Evolutionary conservation across 2,888 invertebrate species (phyloP).

Genomic region (Dynastes maya): DNA sequence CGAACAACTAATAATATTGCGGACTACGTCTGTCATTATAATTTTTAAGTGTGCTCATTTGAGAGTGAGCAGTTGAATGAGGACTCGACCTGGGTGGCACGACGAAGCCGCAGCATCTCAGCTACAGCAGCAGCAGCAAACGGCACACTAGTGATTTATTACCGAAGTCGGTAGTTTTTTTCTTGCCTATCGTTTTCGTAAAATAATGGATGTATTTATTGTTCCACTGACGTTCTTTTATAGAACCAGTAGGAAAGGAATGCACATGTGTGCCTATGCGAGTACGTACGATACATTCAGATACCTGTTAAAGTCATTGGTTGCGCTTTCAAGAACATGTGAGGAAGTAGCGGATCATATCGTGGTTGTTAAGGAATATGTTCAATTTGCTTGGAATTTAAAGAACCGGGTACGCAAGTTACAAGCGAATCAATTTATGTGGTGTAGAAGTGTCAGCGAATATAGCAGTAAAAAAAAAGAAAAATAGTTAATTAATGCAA

Average conservation of each 20-base stretch:
- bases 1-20: constrained; percentile 37
- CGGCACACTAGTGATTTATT: constrained; percentile 43
- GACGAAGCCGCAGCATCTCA: constrained; percentile 24
- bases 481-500: no score
- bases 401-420: no score
- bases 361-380: no score
- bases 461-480: no score
- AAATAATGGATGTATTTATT: constrained; percentile 48
- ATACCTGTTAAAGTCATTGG: no score
- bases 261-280: neutral
- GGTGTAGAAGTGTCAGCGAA: no score
- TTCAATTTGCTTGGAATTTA: no score
- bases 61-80: constrained; percentile 43
- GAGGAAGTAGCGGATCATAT: no score
- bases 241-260: constrained; percentile 23
- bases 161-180: constrained; percentile 34
- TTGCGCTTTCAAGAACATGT: no score
- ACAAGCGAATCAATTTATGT: no score
- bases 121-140: constrained; percentile 25
- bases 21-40: constrained; percentile 43
- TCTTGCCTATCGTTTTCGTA: constrained; percentile 45
- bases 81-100: constrained; percentile 45
- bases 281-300: neutral
- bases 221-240: constrained; percentile 31
- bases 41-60: constrained; percentile 43